phyloP scores from a whole-genome alignment of 1,140 invertebrate species.

The Cataglyphis hispanica region DNA sequence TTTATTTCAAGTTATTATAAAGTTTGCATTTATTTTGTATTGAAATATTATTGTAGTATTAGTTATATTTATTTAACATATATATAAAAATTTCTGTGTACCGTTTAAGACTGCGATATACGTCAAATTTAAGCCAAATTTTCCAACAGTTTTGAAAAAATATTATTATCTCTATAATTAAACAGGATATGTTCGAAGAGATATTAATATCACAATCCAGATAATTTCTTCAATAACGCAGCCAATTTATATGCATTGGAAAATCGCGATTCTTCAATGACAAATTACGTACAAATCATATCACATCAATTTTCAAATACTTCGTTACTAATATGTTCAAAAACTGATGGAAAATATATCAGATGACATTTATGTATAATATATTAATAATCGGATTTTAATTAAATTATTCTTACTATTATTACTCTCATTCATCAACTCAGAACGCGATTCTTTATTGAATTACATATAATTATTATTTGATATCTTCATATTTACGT shows the following conservation, averaged over 20 bases:
- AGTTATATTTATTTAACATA: no score
- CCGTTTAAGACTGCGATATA: no score
- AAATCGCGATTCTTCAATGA: neutral
- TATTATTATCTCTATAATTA: neutral
- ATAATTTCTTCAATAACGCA: neutral
- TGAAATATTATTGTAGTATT: no score
- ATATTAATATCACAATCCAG: neutral
- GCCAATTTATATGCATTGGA: neutral
- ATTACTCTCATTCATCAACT: neutral
- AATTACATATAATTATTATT: neutral
- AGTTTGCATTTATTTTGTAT: no score
- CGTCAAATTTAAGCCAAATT: no score
- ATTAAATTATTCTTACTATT: neutral
- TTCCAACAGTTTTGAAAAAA: neutral
- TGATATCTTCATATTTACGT: neutral
- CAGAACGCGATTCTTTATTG: neutral
- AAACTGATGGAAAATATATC: slow-evolving; percentile 5
- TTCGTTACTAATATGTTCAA: neutral
- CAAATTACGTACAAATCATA: neutral
- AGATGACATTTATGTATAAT: neutral
- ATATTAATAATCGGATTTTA: neutral
- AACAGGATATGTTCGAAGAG: neutral
- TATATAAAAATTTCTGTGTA: no score
- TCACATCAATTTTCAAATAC: neutral
- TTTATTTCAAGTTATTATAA: no score